Evolutionary conservation across 2,888 invertebrate species (phyloP), one percentile per base, ranked within the genome.

Genomic region (Cataglyphis rosenhaueri): DNA sequence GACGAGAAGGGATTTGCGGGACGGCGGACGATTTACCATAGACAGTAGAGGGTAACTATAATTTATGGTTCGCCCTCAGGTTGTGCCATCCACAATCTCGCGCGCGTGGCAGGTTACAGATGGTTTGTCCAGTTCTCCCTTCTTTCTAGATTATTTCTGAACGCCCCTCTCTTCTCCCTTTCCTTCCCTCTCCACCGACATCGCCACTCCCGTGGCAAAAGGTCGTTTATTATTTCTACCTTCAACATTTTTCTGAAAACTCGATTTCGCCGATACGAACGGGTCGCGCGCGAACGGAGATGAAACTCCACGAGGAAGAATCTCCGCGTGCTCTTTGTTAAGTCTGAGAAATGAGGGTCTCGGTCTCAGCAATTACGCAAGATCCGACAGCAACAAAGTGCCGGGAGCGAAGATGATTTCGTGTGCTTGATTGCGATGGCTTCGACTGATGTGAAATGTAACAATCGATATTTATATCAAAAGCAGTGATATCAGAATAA

Each of bases 51-150:
- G 62, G 84, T 81, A 78, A 78, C 86, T 76, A 79, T 86, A 86
- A 87, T 87, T 87, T 87, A 86, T 85, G 78, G 79, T 84, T 70
- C 78, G 74, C 59, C 74, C 79, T 21, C 59, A 48, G 62, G 79
- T 61, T 15, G 85, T 75, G 83, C 83, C 78, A 84, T 86, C 81
- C 76, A 83, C 84, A 87, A 87, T 81, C 83, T 73, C 83, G 81
- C 61, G 81, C 61, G 48, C 64, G 83, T 65, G 88, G 87, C 88
- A 83, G 81, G 52, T 86, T 87, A 89, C 88, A 76, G 88, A 89
- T 87, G 85, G 84, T 84, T 85, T 66, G 86, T 66, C 86, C 86
- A 61, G 81, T 79, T 73, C 48, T 73, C 66, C 79, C 83, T 76
- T 84, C 85, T 76, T 73, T 70, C 78, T 18, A 70, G 79, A 83